Conservation (phyloP, 2,888 invertebrate genomes). For the Drosophila basisetae region DNA sequence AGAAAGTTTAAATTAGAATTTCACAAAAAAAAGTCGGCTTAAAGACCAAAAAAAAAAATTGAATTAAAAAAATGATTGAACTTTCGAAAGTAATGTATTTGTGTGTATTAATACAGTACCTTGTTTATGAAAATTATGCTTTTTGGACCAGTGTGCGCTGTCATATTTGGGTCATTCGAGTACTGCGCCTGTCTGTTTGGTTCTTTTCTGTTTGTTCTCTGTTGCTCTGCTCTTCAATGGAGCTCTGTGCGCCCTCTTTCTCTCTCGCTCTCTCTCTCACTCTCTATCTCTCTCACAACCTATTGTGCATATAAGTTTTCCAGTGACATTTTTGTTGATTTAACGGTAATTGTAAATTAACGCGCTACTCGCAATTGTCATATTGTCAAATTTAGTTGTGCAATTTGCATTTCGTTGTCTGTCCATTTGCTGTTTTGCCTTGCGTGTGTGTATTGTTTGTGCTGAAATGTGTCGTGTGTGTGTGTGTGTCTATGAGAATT, state of each 20-base stretch:
- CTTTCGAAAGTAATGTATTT: neutral
- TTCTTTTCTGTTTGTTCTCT: constrained; percentile 56
- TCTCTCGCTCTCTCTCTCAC: constrained; percentile 19
- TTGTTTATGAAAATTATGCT: constrained; percentile 41
- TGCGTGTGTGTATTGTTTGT: constrained; percentile 56
- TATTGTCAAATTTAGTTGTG: constrained; percentile 54
- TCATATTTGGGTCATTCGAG: constrained; percentile 59
- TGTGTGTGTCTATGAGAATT: constrained; percentile 51
- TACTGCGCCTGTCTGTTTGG: constrained; percentile 63
- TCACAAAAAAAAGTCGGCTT: neutral
- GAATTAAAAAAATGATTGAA: neutral
- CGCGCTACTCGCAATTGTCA: constrained; percentile 57
- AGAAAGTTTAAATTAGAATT: neutral
- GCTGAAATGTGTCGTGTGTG: constrained; percentile 42
- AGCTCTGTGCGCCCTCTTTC: constrained; percentile 37
- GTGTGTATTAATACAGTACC: constrained; percentile 3
- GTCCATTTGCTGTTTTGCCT: constrained; percentile 25
- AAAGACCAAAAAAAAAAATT: neutral
- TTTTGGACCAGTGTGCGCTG: constrained; percentile 57
- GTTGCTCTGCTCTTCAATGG: constrained; percentile 44
- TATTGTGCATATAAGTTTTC: constrained; percentile 47
- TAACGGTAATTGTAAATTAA: constrained; percentile 63
- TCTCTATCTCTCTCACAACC: constrained; percentile 6
- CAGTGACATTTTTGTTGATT: constrained; percentile 51
- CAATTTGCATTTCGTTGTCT: constrained; percentile 48